Evolutionary conservation across 2,797 vertebrate species (phyloP), one percentile per base, ranked within the genome.

Genomic region (Microctenopoma steveboyesi): DNA sequence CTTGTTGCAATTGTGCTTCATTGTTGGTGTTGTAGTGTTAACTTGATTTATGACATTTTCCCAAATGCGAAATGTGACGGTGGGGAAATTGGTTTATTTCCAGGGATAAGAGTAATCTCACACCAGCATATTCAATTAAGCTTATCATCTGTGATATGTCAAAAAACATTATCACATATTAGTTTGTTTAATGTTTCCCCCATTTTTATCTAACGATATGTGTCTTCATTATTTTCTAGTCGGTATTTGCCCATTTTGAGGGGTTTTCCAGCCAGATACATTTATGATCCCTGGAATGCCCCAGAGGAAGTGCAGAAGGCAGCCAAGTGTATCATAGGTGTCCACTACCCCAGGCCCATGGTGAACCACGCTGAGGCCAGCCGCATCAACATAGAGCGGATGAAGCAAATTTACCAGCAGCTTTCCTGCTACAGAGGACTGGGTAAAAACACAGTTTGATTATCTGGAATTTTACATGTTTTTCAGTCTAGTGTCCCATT

Each of bases 351-450:
- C 50, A 97, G 95, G 64, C 96, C 97, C 51, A 97, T 98, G 96
- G 95, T 97, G 76, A 95, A 97, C 85, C 97, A 98, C 1, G 95
- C 96, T 0, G 96, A 98, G 80, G 95, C 95, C 77, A 98, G 97
- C 83, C 92, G 96, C 52, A 88, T 97, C 89, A 98, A 98, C 86
- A 95, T 98, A 3, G 97, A 99, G 82, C 94, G 96, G 55, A 97
- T 99, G 96, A 98, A 97, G 85, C 97, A 97, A 88, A 97, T 99
- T 79, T 98, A 98, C 86, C 96, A 98, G 87, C 96, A 97, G 82
- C 95, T 98, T 46, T 97, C 97, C 47, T 92, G 95, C 86, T 97
- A 97, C 81, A 94, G 95, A 88, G 97, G 97, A 81, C 93, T 97
- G 4, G 95, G 97, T 98, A 92, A 72, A 94, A 4, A 74, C 51